Evolutionary conservation across 2,797 vertebrate genomes (phyloP).

Genomic region (Pempheris klunzingeri): DNA sequence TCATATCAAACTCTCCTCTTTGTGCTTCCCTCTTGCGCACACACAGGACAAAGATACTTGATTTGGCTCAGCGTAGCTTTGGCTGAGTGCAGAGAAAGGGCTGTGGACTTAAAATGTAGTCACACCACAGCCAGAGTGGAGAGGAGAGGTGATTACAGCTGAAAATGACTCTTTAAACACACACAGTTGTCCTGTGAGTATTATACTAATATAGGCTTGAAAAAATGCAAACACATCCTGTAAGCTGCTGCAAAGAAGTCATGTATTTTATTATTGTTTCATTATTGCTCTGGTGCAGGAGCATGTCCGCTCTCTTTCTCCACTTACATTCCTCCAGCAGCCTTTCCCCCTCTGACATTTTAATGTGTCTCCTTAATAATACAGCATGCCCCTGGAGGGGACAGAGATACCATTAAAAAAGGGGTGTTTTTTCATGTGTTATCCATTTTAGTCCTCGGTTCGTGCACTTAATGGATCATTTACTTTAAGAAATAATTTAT

Average conservation of each 20-base stretch:
- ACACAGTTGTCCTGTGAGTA: constrained; percentile 19
- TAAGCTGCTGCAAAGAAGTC: constrained; percentile 32
- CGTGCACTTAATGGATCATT: constrained; percentile 62
- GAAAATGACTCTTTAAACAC: constrained; percentile 9
- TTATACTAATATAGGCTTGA: constrained; percentile 12
- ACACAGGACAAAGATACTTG: background rate
- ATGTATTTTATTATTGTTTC: constrained; percentile 57
- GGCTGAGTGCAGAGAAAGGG: background rate
- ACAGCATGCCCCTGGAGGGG: constrained; percentile 36
- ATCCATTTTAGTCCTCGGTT: constrained; percentile 38
- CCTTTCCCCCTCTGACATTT: constrained; percentile 57
- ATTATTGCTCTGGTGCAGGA: constrained; percentile 36
- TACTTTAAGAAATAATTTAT: constrained; percentile 55
- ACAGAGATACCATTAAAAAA: constrained; percentile 42
- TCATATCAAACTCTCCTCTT: background rate
- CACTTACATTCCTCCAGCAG: constrained; percentile 34
- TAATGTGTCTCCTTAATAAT: constrained; percentile 63
- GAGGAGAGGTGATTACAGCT: constrained; percentile 25
- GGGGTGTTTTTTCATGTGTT: constrained; percentile 11
- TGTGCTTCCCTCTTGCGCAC: background rate
- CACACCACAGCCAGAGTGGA: background rate
- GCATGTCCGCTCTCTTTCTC: constrained; percentile 12
- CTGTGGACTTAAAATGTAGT: background rate
- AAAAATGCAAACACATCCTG: constrained; percentile 26
- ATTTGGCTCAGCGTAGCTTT: background rate